Base-by-base conservation (phyloP, 2,888 invertebrate species). In the Piscicola geometra region DNA sequence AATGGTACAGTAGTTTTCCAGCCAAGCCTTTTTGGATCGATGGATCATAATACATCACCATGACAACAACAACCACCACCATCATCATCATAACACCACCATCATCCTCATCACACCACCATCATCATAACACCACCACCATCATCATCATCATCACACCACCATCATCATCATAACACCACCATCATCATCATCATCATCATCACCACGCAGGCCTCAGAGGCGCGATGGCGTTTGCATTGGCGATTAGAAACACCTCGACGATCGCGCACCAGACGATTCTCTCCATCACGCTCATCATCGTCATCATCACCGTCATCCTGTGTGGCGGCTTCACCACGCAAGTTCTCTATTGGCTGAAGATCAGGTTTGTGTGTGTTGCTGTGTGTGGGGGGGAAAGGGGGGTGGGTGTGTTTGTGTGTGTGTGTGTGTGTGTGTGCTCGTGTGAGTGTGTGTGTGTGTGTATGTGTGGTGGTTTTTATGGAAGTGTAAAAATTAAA, bases 221-320 rank as follows among this genome's bases (percentile, higher is more conserved):
- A 79, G 98, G 98, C n/a, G 98, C 98, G 9, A 96, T 99, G 91
- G 96, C 97, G 0, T 99, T 97, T 87, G 97, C 98, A 1, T 87
- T 99, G 80, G 96, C 98, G 0, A 96, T 98, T 80, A 89, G 97
- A 76, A 97, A 98, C 86, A 97, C 96, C 0, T 90, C 94, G 75
- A 94, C 94, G 0, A 92, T 92, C 81, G 93, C 94, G 35, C 89
- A 95, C 50, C 93, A 94, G 85, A 91, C 94, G 0, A 95, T 98
- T 91, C 87, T 97, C 80, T 95, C 97, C 0, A 93, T 97, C 67
- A 98, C 98, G 0, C 93, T 96, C 75, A 88, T 97, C 78, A 95
- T 99, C 81, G 97, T 97, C 47, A 94, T 98, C 81, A 89, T 93
- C 25, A 97, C 98, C 5, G 98, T 99, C 21, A 92, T 99, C 80